Evolutionary conservation across 1,140 invertebrate species (phyloP).

Genomic region (Lerema accius): DNA sequence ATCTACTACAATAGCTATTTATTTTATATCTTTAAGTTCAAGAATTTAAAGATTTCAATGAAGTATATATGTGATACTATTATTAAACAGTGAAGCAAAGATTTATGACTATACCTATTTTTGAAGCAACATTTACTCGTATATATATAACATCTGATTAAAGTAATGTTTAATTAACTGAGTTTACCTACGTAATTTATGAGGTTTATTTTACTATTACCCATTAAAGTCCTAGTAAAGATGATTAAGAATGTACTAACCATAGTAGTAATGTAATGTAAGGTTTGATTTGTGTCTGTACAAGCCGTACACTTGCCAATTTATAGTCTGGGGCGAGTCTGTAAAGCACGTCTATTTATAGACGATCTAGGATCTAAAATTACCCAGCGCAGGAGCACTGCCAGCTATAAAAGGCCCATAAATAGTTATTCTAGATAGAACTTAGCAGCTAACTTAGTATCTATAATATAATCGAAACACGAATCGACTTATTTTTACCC

Average conservation of each 20-base stretch:
- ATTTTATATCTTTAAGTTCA: no score
- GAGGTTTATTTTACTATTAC: no score
- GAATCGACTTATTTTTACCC: conserved; percentile 49
- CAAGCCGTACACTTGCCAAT: neutral
- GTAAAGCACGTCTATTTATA: conserved; percentile 17
- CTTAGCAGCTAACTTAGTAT: conserved; percentile 14
- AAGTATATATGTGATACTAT: no score
- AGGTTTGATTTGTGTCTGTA: neutral
- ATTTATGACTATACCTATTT: no score
- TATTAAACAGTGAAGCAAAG: no score
- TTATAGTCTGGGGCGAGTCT: conserved; percentile 16
- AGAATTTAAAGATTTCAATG: no score
- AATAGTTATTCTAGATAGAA: conserved; percentile 12
- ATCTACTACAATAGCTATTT: no score
- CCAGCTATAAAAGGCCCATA: conserved; percentile 11
- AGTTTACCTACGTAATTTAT: no score
- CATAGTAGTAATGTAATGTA: neutral
- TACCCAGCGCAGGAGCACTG: conserved; percentile 9
- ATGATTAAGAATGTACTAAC: neutral
- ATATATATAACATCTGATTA: no score
- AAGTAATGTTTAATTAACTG: no score
- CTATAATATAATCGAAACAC: conserved; percentile 28
- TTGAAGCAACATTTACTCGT: no score
- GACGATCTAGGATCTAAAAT: conserved; percentile 19
- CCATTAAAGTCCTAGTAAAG: neutral